Conservation (phyloP, 2,113 vertebrate species). For the Hyperopisus bebe region DNA sequence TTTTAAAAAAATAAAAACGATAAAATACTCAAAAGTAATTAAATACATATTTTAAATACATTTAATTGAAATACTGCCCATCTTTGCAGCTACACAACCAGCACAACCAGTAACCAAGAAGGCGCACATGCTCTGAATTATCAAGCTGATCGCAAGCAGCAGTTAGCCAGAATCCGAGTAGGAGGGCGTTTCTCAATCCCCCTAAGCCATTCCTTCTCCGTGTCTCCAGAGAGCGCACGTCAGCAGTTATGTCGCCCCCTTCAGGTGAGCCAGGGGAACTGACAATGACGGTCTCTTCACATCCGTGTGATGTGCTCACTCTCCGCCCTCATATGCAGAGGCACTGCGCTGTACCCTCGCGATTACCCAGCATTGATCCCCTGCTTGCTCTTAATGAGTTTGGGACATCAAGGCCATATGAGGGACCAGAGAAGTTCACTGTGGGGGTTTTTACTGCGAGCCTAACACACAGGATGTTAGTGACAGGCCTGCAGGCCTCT, state of each 20-base stretch:
- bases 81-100: neutral
- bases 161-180: neutral
- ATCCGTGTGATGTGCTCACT: neutral
- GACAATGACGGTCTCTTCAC: neutral
- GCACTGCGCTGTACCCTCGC: neutral
- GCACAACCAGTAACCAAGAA: neutral
- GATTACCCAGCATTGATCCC: neutral
- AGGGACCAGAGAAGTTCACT: neutral
- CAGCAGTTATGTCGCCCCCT: neutral
- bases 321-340: neutral
- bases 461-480: neutral
- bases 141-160: neutral
- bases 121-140: neutral
- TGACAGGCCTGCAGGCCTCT: neutral
- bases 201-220: neutral
- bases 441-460: neutral
- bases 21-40: neutral
- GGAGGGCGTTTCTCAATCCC: neutral
- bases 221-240: neutral
- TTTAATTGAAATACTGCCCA: neutral
- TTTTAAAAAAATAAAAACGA: neutral
- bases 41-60: neutral
- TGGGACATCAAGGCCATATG: neutral
- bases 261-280: neutral
- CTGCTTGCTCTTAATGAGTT: constrained; percentile 5